Conservation (phyloP, 1,140 invertebrate species). For the Aphelinus certus region DNA sequence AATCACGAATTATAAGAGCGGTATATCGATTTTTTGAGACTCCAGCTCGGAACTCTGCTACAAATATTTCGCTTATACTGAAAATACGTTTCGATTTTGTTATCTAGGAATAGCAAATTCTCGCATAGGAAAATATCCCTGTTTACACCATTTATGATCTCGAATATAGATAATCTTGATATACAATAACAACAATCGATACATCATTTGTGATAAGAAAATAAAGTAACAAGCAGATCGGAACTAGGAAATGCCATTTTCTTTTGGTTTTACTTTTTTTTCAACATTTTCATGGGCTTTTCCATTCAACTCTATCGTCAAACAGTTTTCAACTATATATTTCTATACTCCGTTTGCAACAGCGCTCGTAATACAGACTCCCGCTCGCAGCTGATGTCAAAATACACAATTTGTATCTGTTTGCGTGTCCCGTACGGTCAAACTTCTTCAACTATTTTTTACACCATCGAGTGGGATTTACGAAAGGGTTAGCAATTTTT, state of each 20-base stretch:
- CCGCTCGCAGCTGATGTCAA: too few species aligned
- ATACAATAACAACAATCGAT: slow-evolving; percentile 29
- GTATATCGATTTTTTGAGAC: slow-evolving; percentile 20
- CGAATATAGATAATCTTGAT: slow-evolving; percentile 33
- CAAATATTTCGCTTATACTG: slow-evolving; percentile 2
- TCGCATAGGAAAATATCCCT: slow-evolving; percentile 39
- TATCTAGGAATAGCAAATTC: slow-evolving; percentile 33
- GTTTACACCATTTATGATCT: slow-evolving; percentile 19
- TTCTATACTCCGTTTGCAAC: slow-evolving; percentile 14
- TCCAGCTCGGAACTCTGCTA: slow-evolving; percentile 18
- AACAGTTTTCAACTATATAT: background rate
- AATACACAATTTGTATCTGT: too few species aligned
- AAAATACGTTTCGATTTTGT: slow-evolving; percentile 34
- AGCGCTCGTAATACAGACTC: background rate
- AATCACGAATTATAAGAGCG: too few species aligned
- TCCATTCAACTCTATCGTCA: too few species aligned
- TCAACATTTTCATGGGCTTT: slow-evolving; percentile 2
- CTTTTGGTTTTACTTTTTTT: slow-evolving; percentile 1
- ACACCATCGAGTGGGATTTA: slow-evolving; percentile 20
- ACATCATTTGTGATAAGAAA: slow-evolving; percentile 36
- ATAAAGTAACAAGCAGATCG: slow-evolving; percentile 34
- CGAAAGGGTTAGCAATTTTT: slow-evolving; percentile 12
- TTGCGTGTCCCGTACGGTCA: too few species aligned
- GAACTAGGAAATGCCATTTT: slow-evolving; percentile 32
- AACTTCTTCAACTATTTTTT: background rate